These are phyloP conservation scores for Platycercus adscitus DNA, from an alignment of 2,113 vertebrate species.

Conservation along the genomic window DNA sequence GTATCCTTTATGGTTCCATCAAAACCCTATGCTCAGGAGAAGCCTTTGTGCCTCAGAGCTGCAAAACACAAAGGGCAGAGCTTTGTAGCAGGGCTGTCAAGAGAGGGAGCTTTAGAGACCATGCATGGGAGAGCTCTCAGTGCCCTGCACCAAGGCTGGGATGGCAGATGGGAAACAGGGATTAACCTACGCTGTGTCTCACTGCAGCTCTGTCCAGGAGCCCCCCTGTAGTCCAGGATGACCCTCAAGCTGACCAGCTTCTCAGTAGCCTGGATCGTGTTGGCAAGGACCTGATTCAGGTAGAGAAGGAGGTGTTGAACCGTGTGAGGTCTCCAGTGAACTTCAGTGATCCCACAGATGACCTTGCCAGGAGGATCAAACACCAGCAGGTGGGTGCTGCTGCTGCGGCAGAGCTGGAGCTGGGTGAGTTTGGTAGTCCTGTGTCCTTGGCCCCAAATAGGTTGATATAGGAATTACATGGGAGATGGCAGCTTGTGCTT, in stretches of 20 bases:
- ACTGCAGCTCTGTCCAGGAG: conserved; percentile 19
- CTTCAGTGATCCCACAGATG: conserved; percentile 76
- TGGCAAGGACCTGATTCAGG: conserved; percentile 74
- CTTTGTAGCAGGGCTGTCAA: neutral
- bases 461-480: accelerated
- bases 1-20: neutral
- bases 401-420: accelerated
- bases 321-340: conserved; percentile 81
- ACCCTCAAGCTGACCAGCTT: conserved; percentile 75
- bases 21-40: neutral
- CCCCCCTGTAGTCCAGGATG: conserved; percentile 45
- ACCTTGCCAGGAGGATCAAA: conserved; percentile 80
- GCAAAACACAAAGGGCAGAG: neutral
- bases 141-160: neutral
- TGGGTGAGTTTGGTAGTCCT: accelerated
- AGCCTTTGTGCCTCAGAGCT: neutral
- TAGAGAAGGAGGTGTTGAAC: conserved; percentile 78
- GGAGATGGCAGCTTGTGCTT: neutral
- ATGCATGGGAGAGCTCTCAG: accelerated
- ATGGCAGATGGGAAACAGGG: neutral
- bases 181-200: neutral
- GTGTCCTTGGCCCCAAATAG: neutral
- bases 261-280: conserved; percentile 77
- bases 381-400: conserved; percentile 82
- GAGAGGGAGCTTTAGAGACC: neutral